Conservation (phyloP, 2,797 vertebrate species). For the Betta splendens region DNA sequence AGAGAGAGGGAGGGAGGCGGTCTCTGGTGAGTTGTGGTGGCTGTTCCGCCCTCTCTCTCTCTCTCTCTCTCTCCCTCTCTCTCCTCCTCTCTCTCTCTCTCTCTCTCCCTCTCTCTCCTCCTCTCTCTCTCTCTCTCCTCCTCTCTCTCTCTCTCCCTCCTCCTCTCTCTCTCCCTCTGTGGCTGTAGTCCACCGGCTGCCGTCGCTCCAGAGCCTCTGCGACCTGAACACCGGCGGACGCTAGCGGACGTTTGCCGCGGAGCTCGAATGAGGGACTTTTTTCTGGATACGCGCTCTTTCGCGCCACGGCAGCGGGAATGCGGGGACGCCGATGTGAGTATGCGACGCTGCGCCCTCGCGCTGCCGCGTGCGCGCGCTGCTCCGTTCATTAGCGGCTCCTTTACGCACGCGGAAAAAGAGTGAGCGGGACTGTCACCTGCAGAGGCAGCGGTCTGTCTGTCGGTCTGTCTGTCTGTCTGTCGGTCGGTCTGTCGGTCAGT, state of each 20-base stretch:
- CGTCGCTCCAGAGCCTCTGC: neutral
- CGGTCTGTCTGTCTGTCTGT: no score
- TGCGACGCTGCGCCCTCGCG: rapidly evolving
- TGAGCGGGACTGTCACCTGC: conserved; percentile 33
- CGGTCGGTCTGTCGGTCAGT: no score
- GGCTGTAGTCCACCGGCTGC: conserved; percentile 15
- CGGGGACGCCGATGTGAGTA: conserved; percentile 31
- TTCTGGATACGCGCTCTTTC: conserved; percentile 1
- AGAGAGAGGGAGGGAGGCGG: no score
- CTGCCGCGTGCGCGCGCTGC: neutral
- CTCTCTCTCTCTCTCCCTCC: neutral
- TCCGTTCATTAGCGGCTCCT: neutral
- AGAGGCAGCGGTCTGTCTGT: neutral
- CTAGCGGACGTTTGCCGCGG: neutral
- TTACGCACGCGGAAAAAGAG: neutral
- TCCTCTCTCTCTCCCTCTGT: neutral
- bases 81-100: neutral
- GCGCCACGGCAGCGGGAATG: neutral
- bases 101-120: neutral
- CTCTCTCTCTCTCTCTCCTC: neutral
- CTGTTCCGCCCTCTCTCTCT: no score
- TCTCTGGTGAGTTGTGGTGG: no score
- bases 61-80: conserved; percentile 1
- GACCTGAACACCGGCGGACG: neutral
- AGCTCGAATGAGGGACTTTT: neutral